Conservation (phyloP, 2,113 vertebrate genomes). For the Halichoeres trimaculatus region DNA sequence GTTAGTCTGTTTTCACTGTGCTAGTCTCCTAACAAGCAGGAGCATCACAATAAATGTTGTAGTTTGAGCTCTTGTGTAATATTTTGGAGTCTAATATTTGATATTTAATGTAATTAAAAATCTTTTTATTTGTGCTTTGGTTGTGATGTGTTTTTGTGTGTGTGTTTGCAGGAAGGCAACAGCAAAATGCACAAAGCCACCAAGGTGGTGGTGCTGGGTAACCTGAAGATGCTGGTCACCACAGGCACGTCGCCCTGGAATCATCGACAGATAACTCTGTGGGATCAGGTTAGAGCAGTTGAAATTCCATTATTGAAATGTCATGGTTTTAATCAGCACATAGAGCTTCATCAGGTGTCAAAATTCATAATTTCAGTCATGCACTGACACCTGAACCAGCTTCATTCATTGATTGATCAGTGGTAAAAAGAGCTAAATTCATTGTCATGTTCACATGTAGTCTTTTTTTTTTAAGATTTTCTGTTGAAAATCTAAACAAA, state of each 20-base stretch:
- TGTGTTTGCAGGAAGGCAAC: slow-evolving; percentile 85
- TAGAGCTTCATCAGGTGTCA: slow-evolving; percentile 1
- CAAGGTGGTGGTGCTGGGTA: slow-evolving; percentile 92
- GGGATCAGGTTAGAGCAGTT: slow-evolving; percentile 73
- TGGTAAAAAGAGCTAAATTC: too few relatives aligned
- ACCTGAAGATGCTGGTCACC: slow-evolving; percentile 88
- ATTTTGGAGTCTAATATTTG: background rate
- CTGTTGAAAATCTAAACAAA: too few relatives aligned
- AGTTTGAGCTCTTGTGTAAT: too few relatives aligned
- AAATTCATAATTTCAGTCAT: background rate
- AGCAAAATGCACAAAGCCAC: slow-evolving; percentile 86
- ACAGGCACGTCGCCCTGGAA: slow-evolving; percentile 91
- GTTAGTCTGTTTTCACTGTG: slow-evolving; percentile 10
- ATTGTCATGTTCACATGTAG: too few relatives aligned
- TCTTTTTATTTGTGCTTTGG: too few relatives aligned
- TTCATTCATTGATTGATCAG: background rate
- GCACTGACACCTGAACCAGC: background rate
- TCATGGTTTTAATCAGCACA: background rate
- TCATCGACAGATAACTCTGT: slow-evolving; percentile 90
- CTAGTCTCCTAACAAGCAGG: slow-evolving; percentile 12
- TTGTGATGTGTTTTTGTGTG: background rate
- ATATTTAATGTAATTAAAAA: too few relatives aligned
- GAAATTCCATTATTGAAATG: background rate
- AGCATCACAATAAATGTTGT: too few relatives aligned
- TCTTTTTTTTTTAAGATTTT: too few relatives aligned